Evolutionary conservation across 2,797 vertebrate genomes (phyloP), one percentile per base, ranked within the genome.

Genomic region (Sitta carolinensis): DNA sequence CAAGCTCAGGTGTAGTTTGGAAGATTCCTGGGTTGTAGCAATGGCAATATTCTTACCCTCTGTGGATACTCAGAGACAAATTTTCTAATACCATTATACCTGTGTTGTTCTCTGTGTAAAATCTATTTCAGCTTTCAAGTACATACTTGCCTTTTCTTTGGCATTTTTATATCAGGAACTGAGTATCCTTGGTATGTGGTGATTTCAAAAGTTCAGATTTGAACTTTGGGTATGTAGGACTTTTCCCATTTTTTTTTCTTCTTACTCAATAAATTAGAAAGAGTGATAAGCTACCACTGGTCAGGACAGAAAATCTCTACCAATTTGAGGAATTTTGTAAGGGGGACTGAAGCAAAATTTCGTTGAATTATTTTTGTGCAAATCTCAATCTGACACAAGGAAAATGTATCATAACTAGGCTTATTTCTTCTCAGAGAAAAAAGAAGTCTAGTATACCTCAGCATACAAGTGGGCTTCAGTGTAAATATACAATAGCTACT

Each of bases 321-420:
- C 25, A 40, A 5, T 10, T 20, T 22, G 30, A 11, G 8, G 5
- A 4, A 30, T 87, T 87, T 57, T 42, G 76, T 76, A n/a, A 64
- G 88, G 54, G 69, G 18, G 70, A 85, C 10, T 63, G 82, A 93
- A 94, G 61, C 76, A 97, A 89, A 87, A 83, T 61, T 89, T 66
- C 25, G 90, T 79, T 70, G 45, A 95, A 62, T 17, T 87, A 92
- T 13, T 80, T 89, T 84, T 57, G 62, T 87, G 81, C 43, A 87
- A 57, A 51, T 90, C 45, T 84, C 20, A 82, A 73, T 82, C 62
- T 83, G 91, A 91, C 68, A 92, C 76, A 48, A 90, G 72, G 84
- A 94, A 95, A 95, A 96, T 77, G 47, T 70, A 92, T 77, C 50
- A 36, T 92, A 97, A 96, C 87, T 80, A 77, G 21, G 63, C 78